phyloP scores from a whole-genome alignment of 2,113 vertebrate genomes.

The Barnardius zonarius region DNA sequence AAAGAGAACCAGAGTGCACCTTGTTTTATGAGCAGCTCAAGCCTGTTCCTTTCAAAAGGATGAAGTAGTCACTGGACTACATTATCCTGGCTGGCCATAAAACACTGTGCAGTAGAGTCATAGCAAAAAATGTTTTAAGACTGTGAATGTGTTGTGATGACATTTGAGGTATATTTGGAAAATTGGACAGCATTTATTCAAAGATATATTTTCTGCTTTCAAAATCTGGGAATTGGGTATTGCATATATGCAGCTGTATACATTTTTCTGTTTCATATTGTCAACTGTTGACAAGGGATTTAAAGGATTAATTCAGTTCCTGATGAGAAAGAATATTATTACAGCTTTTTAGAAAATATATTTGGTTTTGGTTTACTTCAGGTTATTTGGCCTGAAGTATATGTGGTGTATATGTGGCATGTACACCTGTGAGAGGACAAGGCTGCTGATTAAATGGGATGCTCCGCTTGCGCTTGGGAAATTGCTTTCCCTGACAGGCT shows the following conservation, averaged over 20 bases:
- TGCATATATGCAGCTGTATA: neutral
- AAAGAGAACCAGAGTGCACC: neutral
- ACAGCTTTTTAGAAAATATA: neutral
- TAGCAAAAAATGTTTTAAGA: neutral
- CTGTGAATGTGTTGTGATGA: neutral
- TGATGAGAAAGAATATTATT: neutral
- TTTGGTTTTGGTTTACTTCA: neutral
- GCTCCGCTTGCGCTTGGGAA: neutral
- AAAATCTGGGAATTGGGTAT: neutral
- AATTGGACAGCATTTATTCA: neutral
- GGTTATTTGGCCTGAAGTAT: neutral
- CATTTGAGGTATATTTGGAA: neutral
- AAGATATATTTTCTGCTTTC: neutral
- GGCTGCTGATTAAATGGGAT: neutral
- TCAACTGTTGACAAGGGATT: neutral
- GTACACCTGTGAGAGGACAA: neutral
- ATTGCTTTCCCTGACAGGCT: neutral
- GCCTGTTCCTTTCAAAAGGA: neutral
- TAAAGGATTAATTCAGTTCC: neutral
- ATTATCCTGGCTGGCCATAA: neutral
- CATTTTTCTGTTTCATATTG: neutral
- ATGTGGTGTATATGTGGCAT: neutral
- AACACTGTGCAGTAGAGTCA: neutral
- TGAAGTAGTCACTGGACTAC: neutral
- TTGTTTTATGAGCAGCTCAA: neutral